phyloP scores from a whole-genome alignment of 2,888 invertebrate genomes.

The Ganaspis brasiliensis region DNA sequence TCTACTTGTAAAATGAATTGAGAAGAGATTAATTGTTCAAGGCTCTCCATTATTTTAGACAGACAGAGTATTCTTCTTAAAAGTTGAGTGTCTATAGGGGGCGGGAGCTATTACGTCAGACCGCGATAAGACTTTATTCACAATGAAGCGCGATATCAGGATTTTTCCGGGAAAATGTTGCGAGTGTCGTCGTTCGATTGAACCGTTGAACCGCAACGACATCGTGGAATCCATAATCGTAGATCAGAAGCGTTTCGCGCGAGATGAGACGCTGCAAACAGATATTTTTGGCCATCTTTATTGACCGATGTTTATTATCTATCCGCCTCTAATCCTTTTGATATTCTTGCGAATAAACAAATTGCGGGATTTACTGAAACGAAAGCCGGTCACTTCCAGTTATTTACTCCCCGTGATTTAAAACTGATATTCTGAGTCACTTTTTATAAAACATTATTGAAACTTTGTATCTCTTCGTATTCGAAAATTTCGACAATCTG shows the following conservation, averaged over 20 bases:
- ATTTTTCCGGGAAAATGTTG: constrained; percentile 36
- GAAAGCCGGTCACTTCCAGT: constrained; percentile 17
- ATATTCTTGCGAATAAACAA: constrained; percentile 76
- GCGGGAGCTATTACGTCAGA: constrained; percentile 29
- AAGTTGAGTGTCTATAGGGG: constrained; percentile 1
- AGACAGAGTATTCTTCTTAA: constrained; percentile 39
- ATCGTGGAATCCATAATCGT: constrained; percentile 72
- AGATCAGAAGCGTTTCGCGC: constrained; percentile 64
- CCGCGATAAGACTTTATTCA: constrained; percentile 36
- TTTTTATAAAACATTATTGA: too few relatives aligned
- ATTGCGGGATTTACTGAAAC: constrained; percentile 71
- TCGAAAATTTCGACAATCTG: too few relatives aligned
- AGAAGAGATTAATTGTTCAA: constrained; percentile 42
- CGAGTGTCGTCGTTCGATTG: constrained; percentile 48
- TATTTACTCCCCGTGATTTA: constrained; percentile 15
- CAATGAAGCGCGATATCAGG: constrained; percentile 21
- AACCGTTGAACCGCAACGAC: constrained; percentile 53
- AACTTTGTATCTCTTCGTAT: too few relatives aligned
- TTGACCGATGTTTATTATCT: constrained; percentile 78
- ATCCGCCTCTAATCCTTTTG: constrained; percentile 76
- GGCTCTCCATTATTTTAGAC: constrained; percentile 39
- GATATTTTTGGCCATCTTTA: constrained; percentile 75
- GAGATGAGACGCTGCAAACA: constrained; percentile 46
- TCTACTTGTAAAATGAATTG: constrained; percentile 38
- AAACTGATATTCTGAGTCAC: constrained; percentile 4